Percentiles rank a stretch among this genome's conserved stretches.
These are phyloP conservation scores for Upupa epops DNA, from an alignment of 2,113 vertebrate species.

Conservation along the genomic window DNA sequence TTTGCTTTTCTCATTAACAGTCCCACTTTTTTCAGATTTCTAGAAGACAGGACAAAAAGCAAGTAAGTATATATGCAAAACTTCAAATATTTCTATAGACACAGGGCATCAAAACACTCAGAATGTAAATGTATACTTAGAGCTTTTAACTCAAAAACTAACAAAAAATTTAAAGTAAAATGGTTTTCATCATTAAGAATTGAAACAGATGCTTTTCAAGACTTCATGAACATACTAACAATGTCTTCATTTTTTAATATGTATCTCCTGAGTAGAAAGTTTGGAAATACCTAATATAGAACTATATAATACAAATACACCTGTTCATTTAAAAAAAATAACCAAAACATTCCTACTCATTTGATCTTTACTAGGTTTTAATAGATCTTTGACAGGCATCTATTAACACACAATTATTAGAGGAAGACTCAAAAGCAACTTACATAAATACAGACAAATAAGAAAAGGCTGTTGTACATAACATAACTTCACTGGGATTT, in stretches of 20 bases:
- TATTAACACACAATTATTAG: not conserved
- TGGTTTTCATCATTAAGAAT: not conserved
- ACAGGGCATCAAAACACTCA: not conserved
- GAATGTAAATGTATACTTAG: not conserved
- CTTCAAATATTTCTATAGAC: not conserved
- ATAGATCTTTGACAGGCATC: not conserved
- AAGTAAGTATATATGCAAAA: not conserved
- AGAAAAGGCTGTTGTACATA: not conserved
- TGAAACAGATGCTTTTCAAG: not conserved
- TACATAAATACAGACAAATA: not conserved
- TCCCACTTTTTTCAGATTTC: constrained; percentile 58
- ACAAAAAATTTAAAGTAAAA: not conserved
- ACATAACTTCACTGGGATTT: not conserved
- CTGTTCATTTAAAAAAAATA: not conserved
- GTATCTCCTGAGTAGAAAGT: not conserved
- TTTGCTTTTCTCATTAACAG: constrained; percentile 42
- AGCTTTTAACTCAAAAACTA: not conserved
- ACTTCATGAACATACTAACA: no score
- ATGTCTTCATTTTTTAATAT: not conserved
- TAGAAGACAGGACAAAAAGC: constrained; percentile 25
- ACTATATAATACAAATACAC: not conserved
- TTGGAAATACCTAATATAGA: not conserved
- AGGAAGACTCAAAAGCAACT: not conserved
- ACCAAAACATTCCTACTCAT: not conserved
- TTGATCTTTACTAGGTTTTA: no score